Percentiles rank a stretch among this genome's conserved stretches.
phyloP scores from a whole-genome alignment of 92 coral and sea anemone species.

The Zoanthus sansibaricus region DNA sequence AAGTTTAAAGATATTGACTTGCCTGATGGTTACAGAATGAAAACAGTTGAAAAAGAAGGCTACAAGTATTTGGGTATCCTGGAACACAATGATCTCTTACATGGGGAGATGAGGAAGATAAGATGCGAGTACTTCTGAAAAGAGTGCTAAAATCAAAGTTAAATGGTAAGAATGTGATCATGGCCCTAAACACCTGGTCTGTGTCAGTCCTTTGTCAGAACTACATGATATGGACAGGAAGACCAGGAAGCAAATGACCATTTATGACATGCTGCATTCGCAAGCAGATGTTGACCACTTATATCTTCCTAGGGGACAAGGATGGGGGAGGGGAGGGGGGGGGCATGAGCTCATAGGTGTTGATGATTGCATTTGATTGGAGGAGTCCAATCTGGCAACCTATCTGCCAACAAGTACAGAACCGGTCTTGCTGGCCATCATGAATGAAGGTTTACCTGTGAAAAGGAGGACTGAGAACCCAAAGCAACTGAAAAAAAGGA shows the following conservation, averaged over 20 bases:
- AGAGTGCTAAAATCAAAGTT: too few relatives aligned
- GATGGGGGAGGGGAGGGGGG: too few relatives aligned
- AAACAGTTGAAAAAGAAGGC: slow-evolving; percentile 22
- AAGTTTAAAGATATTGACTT: slow-evolving; percentile 23
- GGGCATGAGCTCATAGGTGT: neutral
- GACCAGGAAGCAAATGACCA: slow-evolving; percentile 14
- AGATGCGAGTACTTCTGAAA: too few relatives aligned
- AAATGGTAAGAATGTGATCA: neutral
- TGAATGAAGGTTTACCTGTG: too few relatives aligned
- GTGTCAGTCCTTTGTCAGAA: slow-evolving; percentile 38
- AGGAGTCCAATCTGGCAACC: slow-evolving; percentile 19
- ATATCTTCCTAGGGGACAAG: slow-evolving; percentile 15
- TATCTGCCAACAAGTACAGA: too few relatives aligned
- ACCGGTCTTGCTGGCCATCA: too few relatives aligned
- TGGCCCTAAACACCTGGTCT: slow-evolving; percentile 52
- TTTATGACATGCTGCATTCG: neutral
- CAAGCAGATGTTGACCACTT: neutral
- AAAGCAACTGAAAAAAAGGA: too few relatives aligned
- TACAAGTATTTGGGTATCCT: slow-evolving; percentile 53
- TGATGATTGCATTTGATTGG: slow-evolving; percentile 13
- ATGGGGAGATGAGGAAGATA: too few relatives aligned
- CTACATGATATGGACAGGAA: neutral
- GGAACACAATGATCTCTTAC: neutral
- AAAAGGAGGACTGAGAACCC: too few relatives aligned
- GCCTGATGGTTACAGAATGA: slow-evolving; percentile 44